Conservation (phyloP, 2,797 vertebrate species). For the Schizopygopsis malacanthus region DNA sequence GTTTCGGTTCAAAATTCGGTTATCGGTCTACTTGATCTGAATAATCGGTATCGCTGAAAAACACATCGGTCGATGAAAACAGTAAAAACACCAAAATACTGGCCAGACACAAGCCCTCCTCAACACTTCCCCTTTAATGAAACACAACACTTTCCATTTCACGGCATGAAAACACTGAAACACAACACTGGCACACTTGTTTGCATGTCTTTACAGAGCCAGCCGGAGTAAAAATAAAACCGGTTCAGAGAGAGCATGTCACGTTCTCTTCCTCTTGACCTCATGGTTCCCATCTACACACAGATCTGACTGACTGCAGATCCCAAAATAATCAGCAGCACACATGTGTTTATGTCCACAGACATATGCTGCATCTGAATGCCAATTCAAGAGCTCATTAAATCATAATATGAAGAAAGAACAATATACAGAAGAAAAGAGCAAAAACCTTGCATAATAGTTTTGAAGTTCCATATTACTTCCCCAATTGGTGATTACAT, state of each 20-base stretch:
- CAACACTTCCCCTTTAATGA: constrained; percentile 27
- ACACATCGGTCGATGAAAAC: too few relatives aligned
- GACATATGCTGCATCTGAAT: neutral
- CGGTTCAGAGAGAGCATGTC: neutral
- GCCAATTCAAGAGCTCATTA: neutral
- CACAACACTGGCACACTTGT: constrained; percentile 15
- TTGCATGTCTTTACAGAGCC: neutral
- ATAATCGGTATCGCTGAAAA: too few relatives aligned
- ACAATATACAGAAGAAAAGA: neutral
- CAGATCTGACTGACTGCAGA: neutral
- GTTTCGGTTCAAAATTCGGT: too few relatives aligned
- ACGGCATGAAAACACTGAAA: constrained; percentile 14
- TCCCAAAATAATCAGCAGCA: neutral
- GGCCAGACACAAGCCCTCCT: too few relatives aligned
- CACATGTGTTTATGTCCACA: neutral
- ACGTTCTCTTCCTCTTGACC: neutral
- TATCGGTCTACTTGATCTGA: too few relatives aligned
- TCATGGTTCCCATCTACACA: neutral
- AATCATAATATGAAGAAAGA: neutral
- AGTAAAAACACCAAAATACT: too few relatives aligned
- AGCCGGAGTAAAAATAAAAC: neutral
- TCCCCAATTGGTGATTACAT: too few relatives aligned
- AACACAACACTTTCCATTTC: too few relatives aligned
- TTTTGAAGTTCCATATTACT: too few relatives aligned
- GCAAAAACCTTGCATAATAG: too few relatives aligned